A percentile compares a stretch with the other conserved stretches of the same genome.
Evolutionary conservation across 2,113 vertebrate species (phyloP).

Genomic region (Phyllostomus hastatus): DNA sequence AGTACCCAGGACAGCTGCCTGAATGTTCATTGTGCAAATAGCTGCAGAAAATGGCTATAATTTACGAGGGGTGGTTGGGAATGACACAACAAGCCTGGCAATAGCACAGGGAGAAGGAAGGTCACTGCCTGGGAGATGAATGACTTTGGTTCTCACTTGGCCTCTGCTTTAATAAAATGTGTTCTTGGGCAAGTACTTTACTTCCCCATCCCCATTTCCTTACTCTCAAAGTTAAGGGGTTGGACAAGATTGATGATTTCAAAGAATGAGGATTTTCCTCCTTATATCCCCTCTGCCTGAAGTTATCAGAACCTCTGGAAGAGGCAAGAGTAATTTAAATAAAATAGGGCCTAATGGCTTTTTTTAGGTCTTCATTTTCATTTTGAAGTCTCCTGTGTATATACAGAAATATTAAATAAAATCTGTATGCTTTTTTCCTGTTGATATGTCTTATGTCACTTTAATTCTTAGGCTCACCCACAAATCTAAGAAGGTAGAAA

Average conservation of each 20-base stretch:
- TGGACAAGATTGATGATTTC: neutral
- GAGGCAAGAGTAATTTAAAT: neutral
- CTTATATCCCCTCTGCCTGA: no score
- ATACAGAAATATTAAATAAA: neutral
- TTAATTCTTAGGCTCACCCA: neutral
- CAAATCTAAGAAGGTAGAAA: neutral
- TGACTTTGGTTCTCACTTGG: neutral
- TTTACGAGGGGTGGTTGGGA: neutral
- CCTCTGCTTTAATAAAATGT: neutral
- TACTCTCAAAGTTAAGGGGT: neutral
- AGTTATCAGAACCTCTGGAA: neutral
- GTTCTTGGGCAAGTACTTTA: neutral
- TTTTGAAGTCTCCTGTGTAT: neutral
- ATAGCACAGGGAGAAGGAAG: neutral
- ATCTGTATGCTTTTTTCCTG: neutral
- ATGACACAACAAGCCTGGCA: neutral
- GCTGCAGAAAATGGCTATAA: neutral
- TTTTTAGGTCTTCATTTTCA: neutral
- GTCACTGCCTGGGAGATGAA: neutral
- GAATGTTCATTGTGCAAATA: slow-evolving; percentile 20
- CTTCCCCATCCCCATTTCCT: neutral
- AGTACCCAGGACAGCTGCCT: neutral
- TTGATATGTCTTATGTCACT: neutral
- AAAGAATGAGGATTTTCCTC: neutral
- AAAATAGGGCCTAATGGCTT: neutral